Percentiles rank a stretch among this genome's conserved stretches.
phyloP scores from a whole-genome alignment of 2,113 vertebrate species.

The Mormyrus lacerda region DNA sequence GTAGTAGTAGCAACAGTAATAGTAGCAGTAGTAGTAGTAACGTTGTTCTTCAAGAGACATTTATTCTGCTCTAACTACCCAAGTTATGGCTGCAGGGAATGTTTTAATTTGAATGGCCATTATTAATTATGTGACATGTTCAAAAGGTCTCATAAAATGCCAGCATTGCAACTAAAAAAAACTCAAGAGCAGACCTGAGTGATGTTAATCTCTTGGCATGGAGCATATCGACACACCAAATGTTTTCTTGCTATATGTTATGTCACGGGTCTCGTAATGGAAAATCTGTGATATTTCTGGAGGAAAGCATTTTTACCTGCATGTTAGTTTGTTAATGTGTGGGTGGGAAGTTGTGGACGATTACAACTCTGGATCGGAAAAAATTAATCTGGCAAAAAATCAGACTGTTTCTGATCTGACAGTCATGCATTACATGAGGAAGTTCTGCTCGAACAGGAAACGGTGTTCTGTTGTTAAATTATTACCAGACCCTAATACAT shows the following conservation, averaged over 20 bases:
- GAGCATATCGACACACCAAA: not conserved
- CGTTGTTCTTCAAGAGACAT: not conserved
- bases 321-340: not conserved
- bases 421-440: not conserved
- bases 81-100: not conserved
- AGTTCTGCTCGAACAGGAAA: not conserved
- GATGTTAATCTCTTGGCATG: not conserved
- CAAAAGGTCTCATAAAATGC: not conserved
- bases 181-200: not conserved
- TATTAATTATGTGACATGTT: not conserved
- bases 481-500: conserved; percentile 3
- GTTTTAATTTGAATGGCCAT: not conserved
- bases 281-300: not conserved
- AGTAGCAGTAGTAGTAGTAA: not conserved
- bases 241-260: not conserved
- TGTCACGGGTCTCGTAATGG: not conserved
- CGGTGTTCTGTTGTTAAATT: not conserved
- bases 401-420: not conserved
- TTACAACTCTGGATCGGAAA: not conserved
- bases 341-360: not conserved
- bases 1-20: too few species aligned
- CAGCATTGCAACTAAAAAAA: not conserved
- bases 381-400: not conserved
- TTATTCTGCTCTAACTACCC: not conserved
- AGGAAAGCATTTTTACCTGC: not conserved